Evolutionary conservation across 2,113 vertebrate genomes (phyloP).

Genomic region (Microtus richardsoni): DNA sequence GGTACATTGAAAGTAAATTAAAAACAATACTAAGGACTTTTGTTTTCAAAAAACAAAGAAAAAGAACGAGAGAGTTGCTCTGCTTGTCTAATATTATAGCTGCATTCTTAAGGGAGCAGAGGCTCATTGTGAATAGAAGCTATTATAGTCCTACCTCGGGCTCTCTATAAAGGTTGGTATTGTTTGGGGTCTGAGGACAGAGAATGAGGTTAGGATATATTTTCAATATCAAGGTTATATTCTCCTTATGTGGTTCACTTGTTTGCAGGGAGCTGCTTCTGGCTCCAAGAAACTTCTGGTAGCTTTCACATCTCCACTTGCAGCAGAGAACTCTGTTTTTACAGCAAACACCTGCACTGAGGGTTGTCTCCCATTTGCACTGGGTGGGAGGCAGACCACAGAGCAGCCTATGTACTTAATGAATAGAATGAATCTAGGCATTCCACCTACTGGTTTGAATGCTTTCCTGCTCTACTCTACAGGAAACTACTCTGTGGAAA

Average conservation of each 20-base stretch:
- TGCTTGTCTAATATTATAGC: neutral
- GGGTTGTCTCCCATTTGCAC: neutral
- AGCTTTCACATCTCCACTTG: neutral
- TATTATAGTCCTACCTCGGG: neutral
- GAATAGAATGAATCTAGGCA: neutral
- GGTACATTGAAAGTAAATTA: neutral
- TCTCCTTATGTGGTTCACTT: neutral
- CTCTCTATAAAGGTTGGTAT: neutral
- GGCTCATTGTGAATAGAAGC: neutral
- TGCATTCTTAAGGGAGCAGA: neutral
- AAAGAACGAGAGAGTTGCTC: neutral
- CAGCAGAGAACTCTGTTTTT: neutral
- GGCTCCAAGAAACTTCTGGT: neutral
- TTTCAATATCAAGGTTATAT: neutral
- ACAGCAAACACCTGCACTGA: neutral
- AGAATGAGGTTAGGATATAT: neutral
- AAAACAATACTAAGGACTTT: neutral
- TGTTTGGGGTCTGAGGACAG: neutral
- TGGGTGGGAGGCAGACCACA: neutral
- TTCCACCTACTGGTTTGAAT: neutral
- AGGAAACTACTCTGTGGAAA: neutral
- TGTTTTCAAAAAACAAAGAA: neutral
- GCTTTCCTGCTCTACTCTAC: too few species aligned
- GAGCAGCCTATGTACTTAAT: neutral
- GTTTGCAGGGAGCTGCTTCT: neutral